Evolutionary conservation across 2,797 vertebrate species (phyloP).

Genomic region (Clarias laeviceps): DNA sequence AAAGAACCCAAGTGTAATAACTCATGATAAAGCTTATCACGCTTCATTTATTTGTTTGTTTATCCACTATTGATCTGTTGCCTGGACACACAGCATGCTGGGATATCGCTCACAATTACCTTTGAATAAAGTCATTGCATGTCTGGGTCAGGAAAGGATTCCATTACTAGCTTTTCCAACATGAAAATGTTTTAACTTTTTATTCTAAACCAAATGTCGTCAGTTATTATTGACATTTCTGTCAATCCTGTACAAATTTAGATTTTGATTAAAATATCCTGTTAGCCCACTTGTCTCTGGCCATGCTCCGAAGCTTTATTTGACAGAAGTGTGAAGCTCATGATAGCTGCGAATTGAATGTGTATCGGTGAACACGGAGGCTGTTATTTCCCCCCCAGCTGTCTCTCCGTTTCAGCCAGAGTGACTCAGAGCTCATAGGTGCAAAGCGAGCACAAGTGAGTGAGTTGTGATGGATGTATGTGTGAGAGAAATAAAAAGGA

Average conservation of each 20-base stretch:
- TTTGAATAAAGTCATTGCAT: too few species aligned
- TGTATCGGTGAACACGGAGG: conserved; percentile 9
- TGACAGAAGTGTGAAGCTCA: conserved; percentile 20
- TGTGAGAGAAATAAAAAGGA: conserved; percentile 23
- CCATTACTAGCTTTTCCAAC: neutral
- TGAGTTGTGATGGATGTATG: neutral
- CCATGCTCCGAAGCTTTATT: conserved; percentile 1
- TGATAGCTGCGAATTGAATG: neutral
- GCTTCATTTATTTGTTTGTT: too few species aligned
- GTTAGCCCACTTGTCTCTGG: neutral
- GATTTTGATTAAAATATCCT: neutral
- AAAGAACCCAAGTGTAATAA: neutral
- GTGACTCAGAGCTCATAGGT: conserved; percentile 32
- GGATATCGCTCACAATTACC: too few species aligned
- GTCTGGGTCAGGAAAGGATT: too few species aligned
- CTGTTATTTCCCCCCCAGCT: conserved; percentile 22
- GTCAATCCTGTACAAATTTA: neutral
- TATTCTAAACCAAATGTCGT: neutral
- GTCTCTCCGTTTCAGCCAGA: conserved; percentile 7
- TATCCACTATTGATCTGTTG: too few species aligned
- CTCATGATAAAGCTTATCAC: too few species aligned
- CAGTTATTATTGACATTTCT: too few species aligned
- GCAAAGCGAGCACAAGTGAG: neutral
- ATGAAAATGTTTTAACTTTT: neutral
- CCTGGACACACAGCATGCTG: too few species aligned